Evolutionary conservation across 2,113 vertebrate species (phyloP).

Genomic region (Pogona vitticeps): DNA sequence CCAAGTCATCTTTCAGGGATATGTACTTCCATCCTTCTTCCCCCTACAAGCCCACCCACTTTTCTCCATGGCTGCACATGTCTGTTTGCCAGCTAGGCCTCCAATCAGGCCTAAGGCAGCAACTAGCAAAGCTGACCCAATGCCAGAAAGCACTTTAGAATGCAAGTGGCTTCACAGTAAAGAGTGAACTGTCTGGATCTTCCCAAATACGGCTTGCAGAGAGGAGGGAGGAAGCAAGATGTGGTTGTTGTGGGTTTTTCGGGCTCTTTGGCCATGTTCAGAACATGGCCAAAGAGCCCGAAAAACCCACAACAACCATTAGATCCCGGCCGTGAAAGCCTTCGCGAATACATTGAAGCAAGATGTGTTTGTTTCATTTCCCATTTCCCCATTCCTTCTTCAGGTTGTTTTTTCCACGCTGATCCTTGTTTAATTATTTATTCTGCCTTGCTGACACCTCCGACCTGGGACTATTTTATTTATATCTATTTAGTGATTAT

Average conservation of each 20-base stretch:
- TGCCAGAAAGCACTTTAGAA: background rate
- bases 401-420: background rate
- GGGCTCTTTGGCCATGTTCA: too few relatives aligned
- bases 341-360: too few relatives aligned
- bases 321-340: too few relatives aligned
- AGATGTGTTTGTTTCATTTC: background rate
- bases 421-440: background rate
- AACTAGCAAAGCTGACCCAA: background rate
- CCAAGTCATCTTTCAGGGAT: background rate
- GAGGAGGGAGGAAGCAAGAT: too few relatives aligned
- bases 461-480: background rate
- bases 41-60: background rate
- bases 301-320: too few relatives aligned
- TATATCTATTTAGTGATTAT: too few relatives aligned
- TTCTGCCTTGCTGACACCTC: background rate
- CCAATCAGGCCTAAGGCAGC: background rate
- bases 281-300: too few relatives aligned
- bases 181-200: background rate
- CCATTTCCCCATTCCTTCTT: background rate
- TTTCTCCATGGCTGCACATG: background rate
- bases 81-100: background rate
- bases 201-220: background rate
- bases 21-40: background rate
- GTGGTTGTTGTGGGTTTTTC: too few relatives aligned
- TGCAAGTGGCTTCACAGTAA: background rate